Percentiles rank a stretch among this genome's conserved stretches.
Conservation (phyloP, 2,888 invertebrate species). For the Gymnocheta viridis region DNA sequence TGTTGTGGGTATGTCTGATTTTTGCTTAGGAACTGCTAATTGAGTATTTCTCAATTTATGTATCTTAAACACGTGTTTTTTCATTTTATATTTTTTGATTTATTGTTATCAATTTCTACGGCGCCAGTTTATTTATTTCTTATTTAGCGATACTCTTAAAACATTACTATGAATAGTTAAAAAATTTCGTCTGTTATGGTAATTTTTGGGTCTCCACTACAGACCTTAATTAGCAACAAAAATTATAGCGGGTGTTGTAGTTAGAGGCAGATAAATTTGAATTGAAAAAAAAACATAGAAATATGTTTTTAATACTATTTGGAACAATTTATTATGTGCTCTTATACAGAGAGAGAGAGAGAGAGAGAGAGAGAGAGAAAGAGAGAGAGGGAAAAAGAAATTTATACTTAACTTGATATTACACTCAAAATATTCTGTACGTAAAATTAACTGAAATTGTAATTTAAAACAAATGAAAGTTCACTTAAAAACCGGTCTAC, state of each 20-base stretch:
- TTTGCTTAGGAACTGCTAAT: not conserved
- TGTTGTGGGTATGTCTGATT: not conserved
- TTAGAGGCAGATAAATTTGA: not conserved
- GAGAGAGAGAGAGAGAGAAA: too few relatives aligned
- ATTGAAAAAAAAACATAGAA: not conserved
- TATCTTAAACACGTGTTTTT: slow-evolving; percentile 73
- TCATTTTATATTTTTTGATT: slow-evolving; percentile 71
- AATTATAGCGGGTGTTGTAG: not conserved
- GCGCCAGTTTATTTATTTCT: slow-evolving; percentile 73
- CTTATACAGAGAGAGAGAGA: too few relatives aligned
- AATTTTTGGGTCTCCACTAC: slow-evolving; percentile 14
- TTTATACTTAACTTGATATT: too few relatives aligned
- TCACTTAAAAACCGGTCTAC: too few relatives aligned
- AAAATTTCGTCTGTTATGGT: slow-evolving; percentile 30
- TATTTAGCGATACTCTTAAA: slow-evolving; percentile 17
- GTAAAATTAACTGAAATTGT: too few relatives aligned
- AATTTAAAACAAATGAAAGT: too few relatives aligned
- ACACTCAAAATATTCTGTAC: too few relatives aligned
- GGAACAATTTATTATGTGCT: too few relatives aligned
- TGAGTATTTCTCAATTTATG: not conserved
- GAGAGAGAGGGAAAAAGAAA: too few relatives aligned
- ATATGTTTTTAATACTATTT: not conserved
- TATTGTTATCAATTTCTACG: slow-evolving; percentile 76
- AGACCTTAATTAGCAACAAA: not conserved
- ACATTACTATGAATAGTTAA: slow-evolving; percentile 22